phyloP scores from a whole-genome alignment of 2,888 invertebrate species.

The Ditula angustiorana region DNA sequence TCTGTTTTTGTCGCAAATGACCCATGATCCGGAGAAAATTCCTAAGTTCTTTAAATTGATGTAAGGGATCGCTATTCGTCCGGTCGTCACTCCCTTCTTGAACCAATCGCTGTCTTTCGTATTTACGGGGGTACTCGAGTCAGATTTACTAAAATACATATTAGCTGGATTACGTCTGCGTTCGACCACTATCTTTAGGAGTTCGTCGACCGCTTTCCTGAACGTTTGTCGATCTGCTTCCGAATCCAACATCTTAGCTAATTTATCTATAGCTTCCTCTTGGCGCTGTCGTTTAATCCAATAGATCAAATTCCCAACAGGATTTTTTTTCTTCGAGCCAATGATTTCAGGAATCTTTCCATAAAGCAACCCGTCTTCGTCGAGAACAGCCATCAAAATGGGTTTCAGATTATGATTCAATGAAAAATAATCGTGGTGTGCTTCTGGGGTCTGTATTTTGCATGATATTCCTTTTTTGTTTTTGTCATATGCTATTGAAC shows the following conservation, averaged over 20 bases:
- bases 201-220: background rate
- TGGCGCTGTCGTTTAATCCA: slow-evolving; percentile 41
- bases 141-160: slow-evolving; percentile 12
- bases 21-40: slow-evolving; percentile 46
- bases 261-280: slow-evolving; percentile 11
- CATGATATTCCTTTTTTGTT: slow-evolving; percentile 2
- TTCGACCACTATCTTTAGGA: slow-evolving; percentile 17
- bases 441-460: slow-evolving; percentile 12
- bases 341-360: slow-evolving; percentile 38
- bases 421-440: background rate
- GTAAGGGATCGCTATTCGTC: slow-evolving; percentile 48
- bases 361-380: slow-evolving; percentile 41
- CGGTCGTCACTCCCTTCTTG: slow-evolving; percentile 45
- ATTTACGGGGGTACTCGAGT: slow-evolving; percentile 24
- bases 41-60: slow-evolving; percentile 49
- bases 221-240: slow-evolving; percentile 24
- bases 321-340: slow-evolving; percentile 24
- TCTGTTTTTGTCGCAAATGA: slow-evolving; percentile 42
- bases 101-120: slow-evolving; percentile 44
- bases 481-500: slow-evolving; percentile 14
- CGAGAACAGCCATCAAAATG: slow-evolving; percentile 41
- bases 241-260: slow-evolving; percentile 22
- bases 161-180: background rate
- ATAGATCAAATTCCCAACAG: slow-evolving; percentile 21
- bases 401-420: slow-evolving; percentile 35